Conservation (phyloP, 1,140 invertebrate genomes). For the Adoxophyes honmai region DNA sequence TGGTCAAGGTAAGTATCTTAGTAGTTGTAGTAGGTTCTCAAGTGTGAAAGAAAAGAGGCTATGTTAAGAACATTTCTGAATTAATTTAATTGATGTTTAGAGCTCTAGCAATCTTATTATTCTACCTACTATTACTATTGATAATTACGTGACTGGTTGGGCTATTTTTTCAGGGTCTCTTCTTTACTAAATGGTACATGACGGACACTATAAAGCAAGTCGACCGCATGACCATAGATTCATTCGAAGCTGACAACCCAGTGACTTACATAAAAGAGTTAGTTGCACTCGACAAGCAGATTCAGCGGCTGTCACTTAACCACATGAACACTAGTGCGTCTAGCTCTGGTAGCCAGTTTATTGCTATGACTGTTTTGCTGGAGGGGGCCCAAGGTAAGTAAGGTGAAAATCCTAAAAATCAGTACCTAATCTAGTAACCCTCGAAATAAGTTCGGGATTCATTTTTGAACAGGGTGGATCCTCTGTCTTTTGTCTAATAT, state of each 20-base stretch:
- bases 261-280: constrained; percentile 57
- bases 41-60: too few relatives aligned
- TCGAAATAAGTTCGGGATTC: too few relatives aligned
- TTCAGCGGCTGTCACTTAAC: constrained; percentile 32
- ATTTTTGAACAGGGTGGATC: too few relatives aligned
- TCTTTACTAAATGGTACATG: constrained; percentile 30
- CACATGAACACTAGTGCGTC: constrained; percentile 66
- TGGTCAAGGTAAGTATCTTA: constrained; percentile 39
- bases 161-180: constrained; percentile 36
- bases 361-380: constrained; percentile 75
- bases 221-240: constrained; percentile 41
- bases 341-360: constrained; percentile 76
- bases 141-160: too few relatives aligned
- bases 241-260: constrained; percentile 32
- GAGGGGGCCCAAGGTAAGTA: constrained; percentile 67
- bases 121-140: background rate
- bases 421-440: too few relatives aligned
- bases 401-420: too few relatives aligned
- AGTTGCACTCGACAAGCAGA: constrained; percentile 21
- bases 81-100: too few relatives aligned
- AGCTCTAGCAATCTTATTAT: too few relatives aligned
- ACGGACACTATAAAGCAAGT: constrained; percentile 38
- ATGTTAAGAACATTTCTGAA: too few relatives aligned
- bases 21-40: too few relatives aligned
- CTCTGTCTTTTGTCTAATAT: too few relatives aligned